These are phyloP conservation scores for Nasua narica DNA, from an alignment of 2,797 vertebrate genomes.

Conservation along the genomic window DNA sequence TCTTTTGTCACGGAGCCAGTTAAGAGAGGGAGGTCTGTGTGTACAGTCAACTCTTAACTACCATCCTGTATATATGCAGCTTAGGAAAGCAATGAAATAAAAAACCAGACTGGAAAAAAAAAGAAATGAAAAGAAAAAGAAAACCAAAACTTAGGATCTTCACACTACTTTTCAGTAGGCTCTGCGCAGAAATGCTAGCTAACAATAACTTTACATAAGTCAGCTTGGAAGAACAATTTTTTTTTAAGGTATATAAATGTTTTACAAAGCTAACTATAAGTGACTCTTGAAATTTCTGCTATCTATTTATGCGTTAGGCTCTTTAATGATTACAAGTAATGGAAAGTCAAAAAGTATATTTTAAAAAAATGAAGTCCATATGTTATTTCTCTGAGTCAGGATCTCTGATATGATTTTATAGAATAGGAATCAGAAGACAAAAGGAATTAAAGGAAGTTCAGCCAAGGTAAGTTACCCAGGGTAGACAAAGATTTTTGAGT, in stretches of 20 bases:
- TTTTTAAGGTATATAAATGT: background rate
- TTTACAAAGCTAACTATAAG: background rate
- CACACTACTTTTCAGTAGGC: background rate
- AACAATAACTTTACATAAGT: background rate
- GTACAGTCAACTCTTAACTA: background rate
- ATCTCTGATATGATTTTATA: background rate
- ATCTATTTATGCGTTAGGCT: background rate
- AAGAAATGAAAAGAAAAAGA: background rate
- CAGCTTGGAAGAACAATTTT: background rate
- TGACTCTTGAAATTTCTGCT: background rate
- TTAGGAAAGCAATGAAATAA: background rate
- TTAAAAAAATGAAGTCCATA: conserved; percentile 46
- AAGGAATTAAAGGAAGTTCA: conserved; percentile 14
- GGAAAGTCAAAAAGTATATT: conserved; percentile 4
- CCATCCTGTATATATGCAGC: background rate
- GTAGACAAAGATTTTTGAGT: background rate
- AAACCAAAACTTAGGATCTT: background rate
- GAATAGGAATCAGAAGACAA: conserved; percentile 49
- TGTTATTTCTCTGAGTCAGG: conserved; percentile 11
- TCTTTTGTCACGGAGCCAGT: background rate
- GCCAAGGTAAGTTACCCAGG: background rate
- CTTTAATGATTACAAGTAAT: background rate
- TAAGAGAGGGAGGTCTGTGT: background rate
- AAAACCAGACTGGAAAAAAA: background rate
- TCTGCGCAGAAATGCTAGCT: background rate